A percentile compares a stretch with the other conserved stretches of the same genome.
Conservation (phyloP, 2,113 vertebrate genomes). For the Phyllopteryx taeniolatus region DNA sequence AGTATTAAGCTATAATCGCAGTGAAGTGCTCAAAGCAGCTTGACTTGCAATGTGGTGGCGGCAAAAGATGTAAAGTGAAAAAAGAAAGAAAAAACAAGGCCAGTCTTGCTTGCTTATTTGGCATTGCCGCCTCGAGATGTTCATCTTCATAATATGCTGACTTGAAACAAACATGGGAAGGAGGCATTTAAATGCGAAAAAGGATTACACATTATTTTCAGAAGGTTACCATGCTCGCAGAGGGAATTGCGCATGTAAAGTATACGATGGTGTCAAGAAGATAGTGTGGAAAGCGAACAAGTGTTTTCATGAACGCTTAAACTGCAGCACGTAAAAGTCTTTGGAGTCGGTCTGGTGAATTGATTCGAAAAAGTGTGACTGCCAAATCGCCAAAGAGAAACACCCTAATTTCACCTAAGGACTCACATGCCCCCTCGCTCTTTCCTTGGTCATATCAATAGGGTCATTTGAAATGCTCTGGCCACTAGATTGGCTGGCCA, state of each 20-base stretch:
- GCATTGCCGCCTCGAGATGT: constrained; percentile 27
- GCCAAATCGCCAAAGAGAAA: not conserved
- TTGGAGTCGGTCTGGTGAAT: not conserved
- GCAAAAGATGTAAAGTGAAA: not conserved
- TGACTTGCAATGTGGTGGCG: constrained; percentile 21
- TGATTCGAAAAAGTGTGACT: not conserved
- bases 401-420: not conserved
- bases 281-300: not conserved
- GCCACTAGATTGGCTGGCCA: no score
- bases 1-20: constrained; percentile 39
- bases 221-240: constrained; percentile 6
- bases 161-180: constrained; percentile 32
- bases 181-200: constrained; percentile 3
- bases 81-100: not conserved
- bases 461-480: no score
- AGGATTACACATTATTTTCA: constrained; percentile 11
- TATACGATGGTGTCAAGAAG: constrained; percentile 3
- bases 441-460: not conserved
- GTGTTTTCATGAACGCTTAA: not conserved
- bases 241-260: constrained; percentile 7
- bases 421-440: not conserved
- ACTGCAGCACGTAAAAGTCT: not conserved
- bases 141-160: constrained; percentile 23
- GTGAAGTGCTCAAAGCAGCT: constrained; percentile 26
- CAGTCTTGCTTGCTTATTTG: not conserved